phyloP scores from a whole-genome alignment of 2,888 invertebrate species.

The Synergus laeviventris region DNA sequence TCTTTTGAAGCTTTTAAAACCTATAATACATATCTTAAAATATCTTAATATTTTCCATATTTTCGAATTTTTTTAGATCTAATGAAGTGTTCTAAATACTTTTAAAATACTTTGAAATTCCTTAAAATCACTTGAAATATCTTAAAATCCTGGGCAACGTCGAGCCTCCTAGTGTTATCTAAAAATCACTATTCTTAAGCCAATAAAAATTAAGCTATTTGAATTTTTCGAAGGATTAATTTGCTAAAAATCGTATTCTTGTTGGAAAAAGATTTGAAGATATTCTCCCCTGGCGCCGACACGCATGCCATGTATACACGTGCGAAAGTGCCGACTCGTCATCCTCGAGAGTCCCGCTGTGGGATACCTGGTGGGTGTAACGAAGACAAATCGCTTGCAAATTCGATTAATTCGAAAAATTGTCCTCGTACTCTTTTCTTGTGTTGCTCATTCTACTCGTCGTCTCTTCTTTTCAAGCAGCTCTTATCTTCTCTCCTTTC shows the following conservation, averaged over 20 bases:
- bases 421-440: constrained; percentile 41
- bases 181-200: too few species aligned
- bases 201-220: neutral
- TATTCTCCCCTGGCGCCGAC: constrained; percentile 15
- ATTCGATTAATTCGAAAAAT: constrained; percentile 64
- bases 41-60: too few species aligned
- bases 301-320: constrained; percentile 40
- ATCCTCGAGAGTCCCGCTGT: constrained; percentile 59
- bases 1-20: too few species aligned
- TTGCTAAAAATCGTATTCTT: neutral
- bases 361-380: constrained; percentile 72
- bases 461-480: constrained; percentile 23
- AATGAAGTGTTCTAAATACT: too few species aligned
- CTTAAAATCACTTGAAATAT: too few species aligned
- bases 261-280: neutral
- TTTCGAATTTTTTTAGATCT: too few species aligned
- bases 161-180: too few species aligned
- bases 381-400: constrained; percentile 73
- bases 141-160: too few species aligned
- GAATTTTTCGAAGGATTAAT: neutral
- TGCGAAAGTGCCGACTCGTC: constrained; percentile 55
- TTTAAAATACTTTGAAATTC: too few species aligned
- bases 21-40: too few species aligned
- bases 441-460: constrained; percentile 15
- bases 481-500: constrained; percentile 35